Evolutionary conservation across 2,113 vertebrate species (phyloP).

Genomic region (Nerophis lumbriciformis): DNA sequence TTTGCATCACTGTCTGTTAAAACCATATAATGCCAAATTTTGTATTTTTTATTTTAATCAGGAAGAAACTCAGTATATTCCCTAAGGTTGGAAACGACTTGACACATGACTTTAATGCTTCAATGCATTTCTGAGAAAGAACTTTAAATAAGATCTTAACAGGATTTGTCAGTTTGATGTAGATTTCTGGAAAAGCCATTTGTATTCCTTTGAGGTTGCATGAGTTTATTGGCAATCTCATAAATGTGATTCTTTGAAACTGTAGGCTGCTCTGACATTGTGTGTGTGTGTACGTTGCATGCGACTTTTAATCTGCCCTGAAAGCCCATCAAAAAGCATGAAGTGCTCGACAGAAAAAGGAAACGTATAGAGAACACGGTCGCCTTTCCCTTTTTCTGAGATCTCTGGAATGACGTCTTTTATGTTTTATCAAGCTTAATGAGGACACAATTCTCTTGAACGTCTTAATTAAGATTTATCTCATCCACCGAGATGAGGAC

Average conservation of each 20-base stretch:
- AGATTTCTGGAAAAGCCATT: slow-evolving; percentile 37
- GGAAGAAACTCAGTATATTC: too few species aligned
- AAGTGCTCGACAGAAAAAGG: slow-evolving; percentile 43
- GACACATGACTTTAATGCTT: too few species aligned
- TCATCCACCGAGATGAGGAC: slow-evolving; percentile 16
- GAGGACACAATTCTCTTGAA: slow-evolving; percentile 36
- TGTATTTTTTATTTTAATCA: too few species aligned
- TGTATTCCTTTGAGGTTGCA: slow-evolving; percentile 35
- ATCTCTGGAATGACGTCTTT: slow-evolving; percentile 43
- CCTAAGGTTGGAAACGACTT: too few species aligned
- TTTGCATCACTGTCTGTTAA: too few species aligned
- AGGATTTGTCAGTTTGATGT: slow-evolving; percentile 32
- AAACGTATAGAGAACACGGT: slow-evolving; percentile 25
- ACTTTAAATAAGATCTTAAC: slow-evolving; percentile 14
- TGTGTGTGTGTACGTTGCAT: slow-evolving; percentile 19
- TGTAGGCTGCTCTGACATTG: slow-evolving; percentile 37
- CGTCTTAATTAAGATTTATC: slow-evolving; percentile 14
- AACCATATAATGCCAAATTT: too few species aligned
- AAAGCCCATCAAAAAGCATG: slow-evolving; percentile 61
- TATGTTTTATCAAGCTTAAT: slow-evolving; percentile 41
- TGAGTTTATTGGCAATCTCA: slow-evolving; percentile 54
- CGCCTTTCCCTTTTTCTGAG: slow-evolving; percentile 27
- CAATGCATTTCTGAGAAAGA: slow-evolving; percentile 14
- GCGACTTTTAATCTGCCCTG: slow-evolving; percentile 65
- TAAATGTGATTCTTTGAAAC: slow-evolving; percentile 44